Evolutionary conservation across 2,113 vertebrate species (phyloP).

Genomic region (Myrmophylax atrothorax): DNA sequence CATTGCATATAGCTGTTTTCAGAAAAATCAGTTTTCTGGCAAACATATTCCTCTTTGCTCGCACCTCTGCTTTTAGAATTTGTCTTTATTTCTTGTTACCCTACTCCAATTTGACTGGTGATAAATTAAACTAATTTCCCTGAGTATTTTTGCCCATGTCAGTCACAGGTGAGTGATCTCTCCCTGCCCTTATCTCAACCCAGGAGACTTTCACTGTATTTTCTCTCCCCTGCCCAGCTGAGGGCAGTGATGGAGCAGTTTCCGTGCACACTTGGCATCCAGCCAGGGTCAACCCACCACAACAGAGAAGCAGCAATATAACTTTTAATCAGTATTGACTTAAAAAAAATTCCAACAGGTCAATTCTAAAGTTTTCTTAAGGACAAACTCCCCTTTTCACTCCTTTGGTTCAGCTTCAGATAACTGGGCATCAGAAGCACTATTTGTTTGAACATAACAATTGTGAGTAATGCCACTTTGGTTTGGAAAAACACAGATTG

Average conservation of each 20-base stretch:
- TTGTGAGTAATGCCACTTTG: not conserved
- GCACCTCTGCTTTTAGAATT: not conserved
- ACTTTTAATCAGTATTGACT: not conserved
- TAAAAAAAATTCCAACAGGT: not conserved
- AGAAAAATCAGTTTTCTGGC: not conserved
- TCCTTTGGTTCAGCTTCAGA: not conserved
- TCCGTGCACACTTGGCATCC: not conserved
- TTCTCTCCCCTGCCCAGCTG: not conserved
- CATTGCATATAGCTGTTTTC: not conserved
- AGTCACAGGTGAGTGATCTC: not conserved
- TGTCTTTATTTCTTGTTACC: not conserved
- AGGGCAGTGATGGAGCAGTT: not conserved
- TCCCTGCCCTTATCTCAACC: not conserved
- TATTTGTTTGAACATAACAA: not conserved
- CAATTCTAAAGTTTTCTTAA: not conserved
- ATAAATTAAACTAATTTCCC: not conserved
- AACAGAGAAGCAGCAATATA: not conserved
- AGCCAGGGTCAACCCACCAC: not conserved
- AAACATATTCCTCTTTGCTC: not conserved
- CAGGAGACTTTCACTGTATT: not conserved
- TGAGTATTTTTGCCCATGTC: not conserved
- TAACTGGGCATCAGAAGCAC: not conserved
- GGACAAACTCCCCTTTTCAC: not conserved
- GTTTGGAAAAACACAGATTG: not conserved
- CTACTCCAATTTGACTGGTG: not conserved